Conservation (phyloP, 2,113 vertebrate genomes). For the Campylomormyrus numenius region DNA sequence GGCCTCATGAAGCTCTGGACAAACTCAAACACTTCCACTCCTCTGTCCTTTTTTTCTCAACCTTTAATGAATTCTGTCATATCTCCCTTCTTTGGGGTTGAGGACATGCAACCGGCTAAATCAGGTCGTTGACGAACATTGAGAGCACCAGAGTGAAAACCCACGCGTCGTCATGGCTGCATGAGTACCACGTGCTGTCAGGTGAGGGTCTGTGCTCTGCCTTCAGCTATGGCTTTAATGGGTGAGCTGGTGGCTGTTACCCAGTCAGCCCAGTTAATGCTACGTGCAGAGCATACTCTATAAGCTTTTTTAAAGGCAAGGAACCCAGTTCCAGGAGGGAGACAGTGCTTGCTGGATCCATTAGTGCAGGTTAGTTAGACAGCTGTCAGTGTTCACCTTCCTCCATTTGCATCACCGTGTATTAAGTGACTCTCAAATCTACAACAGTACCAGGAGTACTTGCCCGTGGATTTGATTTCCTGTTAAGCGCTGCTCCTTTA, state of each 20-base stretch:
- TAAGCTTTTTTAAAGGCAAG: background rate
- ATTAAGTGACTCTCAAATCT: slow-evolving; percentile 3
- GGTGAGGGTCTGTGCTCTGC: background rate
- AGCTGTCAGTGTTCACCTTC: background rate
- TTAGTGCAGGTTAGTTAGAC: background rate
- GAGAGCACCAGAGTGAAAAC: background rate
- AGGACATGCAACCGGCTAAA: background rate
- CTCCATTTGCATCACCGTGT: background rate
- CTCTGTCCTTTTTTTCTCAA: background rate
- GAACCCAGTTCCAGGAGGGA: too few relatives aligned
- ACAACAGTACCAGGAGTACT: background rate
- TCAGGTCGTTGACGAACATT: background rate
- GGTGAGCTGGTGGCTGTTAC: background rate
- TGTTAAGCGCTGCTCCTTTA: background rate
- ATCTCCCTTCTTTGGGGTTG: background rate
- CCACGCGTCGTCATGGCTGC: background rate
- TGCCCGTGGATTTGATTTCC: background rate
- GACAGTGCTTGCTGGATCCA: background rate
- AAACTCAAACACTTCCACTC: background rate
- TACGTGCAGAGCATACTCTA: background rate
- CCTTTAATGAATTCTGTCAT: background rate
- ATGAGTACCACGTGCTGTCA: background rate
- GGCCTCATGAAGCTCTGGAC: background rate
- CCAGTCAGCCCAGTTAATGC: background rate
- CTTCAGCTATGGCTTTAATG: background rate